Evolutionary conservation across 1,140 invertebrate genomes (phyloP).

Genomic region (Andricus grossulariae): DNA sequence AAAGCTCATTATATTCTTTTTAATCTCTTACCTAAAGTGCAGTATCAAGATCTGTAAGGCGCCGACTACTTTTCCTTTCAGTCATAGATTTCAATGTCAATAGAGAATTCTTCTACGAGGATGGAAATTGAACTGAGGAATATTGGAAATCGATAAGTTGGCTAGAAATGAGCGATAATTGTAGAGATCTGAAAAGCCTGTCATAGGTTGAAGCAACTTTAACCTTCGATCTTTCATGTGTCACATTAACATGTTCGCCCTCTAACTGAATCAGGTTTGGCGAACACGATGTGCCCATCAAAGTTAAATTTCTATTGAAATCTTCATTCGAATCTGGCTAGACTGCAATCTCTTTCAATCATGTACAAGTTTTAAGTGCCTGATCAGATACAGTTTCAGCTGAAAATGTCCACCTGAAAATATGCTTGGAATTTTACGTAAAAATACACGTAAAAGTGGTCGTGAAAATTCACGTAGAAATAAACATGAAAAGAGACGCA

Average conservation of each 20-base stretch:
- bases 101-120: neutral
- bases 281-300: neutral
- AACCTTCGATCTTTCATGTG: conserved; percentile 26
- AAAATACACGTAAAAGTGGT: too few species aligned
- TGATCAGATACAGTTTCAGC: too few species aligned
- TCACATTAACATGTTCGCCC: conserved; percentile 5
- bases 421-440: too few species aligned
- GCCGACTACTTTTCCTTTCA: neutral
- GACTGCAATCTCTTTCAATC: too few species aligned
- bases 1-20: neutral
- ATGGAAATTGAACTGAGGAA: neutral
- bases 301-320: neutral
- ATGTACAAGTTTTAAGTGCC: too few species aligned
- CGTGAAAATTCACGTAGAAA: too few species aligned
- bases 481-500: too few species aligned
- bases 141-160: conserved; percentile 24
- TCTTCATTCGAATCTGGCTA: neutral
- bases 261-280: neutral
- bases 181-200: neutral
- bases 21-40: neutral
- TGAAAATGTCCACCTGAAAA: too few species aligned
- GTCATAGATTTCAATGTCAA: neutral
- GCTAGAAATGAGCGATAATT: neutral
- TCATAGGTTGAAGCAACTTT: neutral
- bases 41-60: neutral